These are phyloP conservation scores for Heteronetta atricapilla DNA, from an alignment of 2,113 vertebrate species.

Conservation along the genomic window DNA sequence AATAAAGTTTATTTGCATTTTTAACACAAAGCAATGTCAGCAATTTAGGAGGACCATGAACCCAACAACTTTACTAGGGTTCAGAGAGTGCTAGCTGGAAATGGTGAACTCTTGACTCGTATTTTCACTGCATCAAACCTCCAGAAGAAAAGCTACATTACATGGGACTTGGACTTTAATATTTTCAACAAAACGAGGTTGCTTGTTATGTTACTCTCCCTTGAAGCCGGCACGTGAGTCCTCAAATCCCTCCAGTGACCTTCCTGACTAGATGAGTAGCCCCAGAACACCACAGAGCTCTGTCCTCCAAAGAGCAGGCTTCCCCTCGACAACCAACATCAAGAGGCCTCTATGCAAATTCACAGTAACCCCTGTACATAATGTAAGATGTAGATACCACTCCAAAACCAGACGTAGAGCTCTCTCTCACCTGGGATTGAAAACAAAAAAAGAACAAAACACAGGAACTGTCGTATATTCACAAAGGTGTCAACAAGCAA, in stretches of 20 bases:
- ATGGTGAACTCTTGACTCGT: background rate
- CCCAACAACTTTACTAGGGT: background rate
- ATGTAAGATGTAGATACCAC: background rate
- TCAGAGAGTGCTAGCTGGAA: background rate
- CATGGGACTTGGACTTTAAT: background rate
- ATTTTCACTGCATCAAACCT: background rate
- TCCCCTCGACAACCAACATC: background rate
- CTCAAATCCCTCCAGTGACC: background rate
- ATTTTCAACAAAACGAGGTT: background rate
- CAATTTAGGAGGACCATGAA: background rate
- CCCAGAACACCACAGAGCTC: background rate
- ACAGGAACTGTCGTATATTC: background rate
- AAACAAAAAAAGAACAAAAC: background rate
- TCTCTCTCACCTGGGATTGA: background rate
- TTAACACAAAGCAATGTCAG: background rate
- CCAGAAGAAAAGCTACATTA: background rate
- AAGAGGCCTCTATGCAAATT: background rate
- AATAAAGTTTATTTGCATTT: background rate
- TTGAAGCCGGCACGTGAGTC: background rate
- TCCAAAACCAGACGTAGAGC: background rate
- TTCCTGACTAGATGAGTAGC: background rate
- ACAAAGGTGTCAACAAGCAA: background rate
- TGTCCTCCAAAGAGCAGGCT: background rate
- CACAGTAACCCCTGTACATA: background rate
- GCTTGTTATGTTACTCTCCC: background rate